Evolutionary conservation across 1,140 invertebrate genomes (phyloP).

Genomic region (Sarcophaga bullata): DNA sequence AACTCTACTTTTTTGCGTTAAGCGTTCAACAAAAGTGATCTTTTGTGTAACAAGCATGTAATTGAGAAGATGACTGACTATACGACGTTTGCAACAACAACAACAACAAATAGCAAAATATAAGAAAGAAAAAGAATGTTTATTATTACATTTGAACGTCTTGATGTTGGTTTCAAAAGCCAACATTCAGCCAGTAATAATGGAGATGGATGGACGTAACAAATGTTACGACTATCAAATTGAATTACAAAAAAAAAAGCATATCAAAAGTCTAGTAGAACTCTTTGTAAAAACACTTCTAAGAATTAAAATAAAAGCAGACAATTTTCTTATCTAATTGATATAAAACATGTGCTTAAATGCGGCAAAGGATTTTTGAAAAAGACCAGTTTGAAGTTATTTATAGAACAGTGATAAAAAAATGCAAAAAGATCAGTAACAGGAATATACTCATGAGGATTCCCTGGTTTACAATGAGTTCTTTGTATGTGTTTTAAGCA

Average conservation of each 20-base stretch:
- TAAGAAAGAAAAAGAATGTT: background rate
- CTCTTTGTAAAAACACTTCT: background rate
- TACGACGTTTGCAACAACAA: background rate
- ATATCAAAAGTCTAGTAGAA: background rate
- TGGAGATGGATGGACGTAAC: conserved; percentile 14
- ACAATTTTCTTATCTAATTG: background rate
- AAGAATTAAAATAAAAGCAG: background rate
- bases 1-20: background rate
- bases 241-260: background rate
- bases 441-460: too few species aligned
- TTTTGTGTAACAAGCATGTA: conserved; percentile 21
- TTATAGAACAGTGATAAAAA: too few species aligned
- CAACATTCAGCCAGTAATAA: conserved; percentile 1
- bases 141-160: conserved; percentile 6
- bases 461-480: too few species aligned
- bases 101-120: background rate
- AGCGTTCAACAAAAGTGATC: conserved; percentile 10
- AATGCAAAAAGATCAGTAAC: too few species aligned
- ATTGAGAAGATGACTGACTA: conserved; percentile 7
- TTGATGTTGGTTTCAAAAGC: background rate
- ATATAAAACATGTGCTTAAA: too few species aligned
- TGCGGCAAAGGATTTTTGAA: too few species aligned
- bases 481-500: too few species aligned
- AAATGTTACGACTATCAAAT: conserved; percentile 5
- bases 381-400: too few species aligned